These are phyloP conservation scores for Hydrozoanthus gracilis DNA, from an alignment of 92 coral and sea anemone species.

Conservation along the genomic window DNA sequence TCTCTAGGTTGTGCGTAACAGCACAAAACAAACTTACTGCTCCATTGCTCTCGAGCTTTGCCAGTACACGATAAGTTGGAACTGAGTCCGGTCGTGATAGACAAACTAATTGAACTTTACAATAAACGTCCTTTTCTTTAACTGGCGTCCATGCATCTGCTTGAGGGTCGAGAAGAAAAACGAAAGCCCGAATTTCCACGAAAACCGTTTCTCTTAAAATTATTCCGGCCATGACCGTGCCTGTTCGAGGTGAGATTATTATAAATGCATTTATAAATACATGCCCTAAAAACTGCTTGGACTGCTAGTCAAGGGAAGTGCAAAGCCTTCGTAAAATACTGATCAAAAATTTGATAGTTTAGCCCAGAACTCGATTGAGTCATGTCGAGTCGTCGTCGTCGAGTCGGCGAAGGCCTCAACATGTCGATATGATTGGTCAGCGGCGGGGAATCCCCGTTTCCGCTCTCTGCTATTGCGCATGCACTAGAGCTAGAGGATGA, in stretches of 20 bases:
- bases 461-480: background rate
- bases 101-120: conserved; percentile 55
- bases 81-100: conserved; percentile 23
- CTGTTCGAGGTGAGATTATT: background rate
- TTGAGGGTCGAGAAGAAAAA: conserved; percentile 32
- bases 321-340: background rate
- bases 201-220: conserved; percentile 51
- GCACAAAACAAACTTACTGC: background rate
- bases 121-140: conserved; percentile 46
- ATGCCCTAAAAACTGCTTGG: background rate
- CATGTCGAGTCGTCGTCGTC: background rate
- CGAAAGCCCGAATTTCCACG: conserved; percentile 62
- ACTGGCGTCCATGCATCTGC: conserved; percentile 56
- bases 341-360: background rate
- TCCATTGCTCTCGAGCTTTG: conserved; percentile 53
- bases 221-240: background rate
- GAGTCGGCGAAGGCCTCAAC: background rate
- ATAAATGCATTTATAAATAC: background rate
- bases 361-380: background rate
- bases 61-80: conserved; percentile 52
- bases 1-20: background rate
- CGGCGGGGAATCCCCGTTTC: conserved; percentile 29
- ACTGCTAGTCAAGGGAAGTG: too few species aligned
- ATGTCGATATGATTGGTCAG: background rate
- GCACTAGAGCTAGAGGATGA: background rate